A percentile compares a stretch with the other conserved stretches of the same genome.
These are phyloP conservation scores for Drosophila sechellia DNA, from an alignment of 1,140 invertebrate genomes.

Conservation along the genomic window DNA sequence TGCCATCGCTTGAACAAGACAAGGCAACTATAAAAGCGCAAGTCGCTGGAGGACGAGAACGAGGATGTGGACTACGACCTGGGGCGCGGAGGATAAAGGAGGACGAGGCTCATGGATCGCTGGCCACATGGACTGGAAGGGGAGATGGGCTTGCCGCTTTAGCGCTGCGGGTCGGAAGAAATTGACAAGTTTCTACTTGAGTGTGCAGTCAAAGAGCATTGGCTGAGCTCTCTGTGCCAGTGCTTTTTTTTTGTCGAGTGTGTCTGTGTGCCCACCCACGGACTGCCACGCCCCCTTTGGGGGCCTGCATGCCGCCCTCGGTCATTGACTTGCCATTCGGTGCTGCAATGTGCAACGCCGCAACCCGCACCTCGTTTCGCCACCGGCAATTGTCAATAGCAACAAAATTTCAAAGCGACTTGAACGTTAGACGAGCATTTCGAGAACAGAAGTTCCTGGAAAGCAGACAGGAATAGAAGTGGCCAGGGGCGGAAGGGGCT, in stretches of 20 bases:
- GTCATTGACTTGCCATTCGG: slow-evolving; percentile 65
- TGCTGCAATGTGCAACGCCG: slow-evolving; percentile 64
- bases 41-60: slow-evolving; percentile 11
- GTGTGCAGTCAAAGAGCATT: slow-evolving; percentile 77
- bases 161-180: slow-evolving; percentile 46
- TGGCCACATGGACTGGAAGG: slow-evolving; percentile 1
- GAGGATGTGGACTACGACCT: background rate
- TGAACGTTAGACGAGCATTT: slow-evolving; percentile 26
- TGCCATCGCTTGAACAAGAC: slow-evolving; percentile 57
- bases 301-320: slow-evolving; percentile 48
- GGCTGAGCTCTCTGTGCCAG: slow-evolving; percentile 18
- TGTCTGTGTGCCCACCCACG: slow-evolving; percentile 7
- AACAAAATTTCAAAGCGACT: slow-evolving; percentile 69
- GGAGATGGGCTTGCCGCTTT: background rate
- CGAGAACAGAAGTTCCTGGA: slow-evolving; percentile 28
- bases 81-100: background rate
- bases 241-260: background rate
- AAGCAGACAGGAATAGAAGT: slow-evolving; percentile 6
- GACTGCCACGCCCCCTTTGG: slow-evolving; percentile 10
- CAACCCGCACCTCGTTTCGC: background rate
- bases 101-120: slow-evolving; percentile 18
- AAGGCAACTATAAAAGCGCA: slow-evolving; percentile 74
- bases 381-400: slow-evolving; percentile 72
- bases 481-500: background rate
- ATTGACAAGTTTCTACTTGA: slow-evolving; percentile 80